Conservation (phyloP, 2,113 vertebrate genomes). For the Leucosticte australis region DNA sequence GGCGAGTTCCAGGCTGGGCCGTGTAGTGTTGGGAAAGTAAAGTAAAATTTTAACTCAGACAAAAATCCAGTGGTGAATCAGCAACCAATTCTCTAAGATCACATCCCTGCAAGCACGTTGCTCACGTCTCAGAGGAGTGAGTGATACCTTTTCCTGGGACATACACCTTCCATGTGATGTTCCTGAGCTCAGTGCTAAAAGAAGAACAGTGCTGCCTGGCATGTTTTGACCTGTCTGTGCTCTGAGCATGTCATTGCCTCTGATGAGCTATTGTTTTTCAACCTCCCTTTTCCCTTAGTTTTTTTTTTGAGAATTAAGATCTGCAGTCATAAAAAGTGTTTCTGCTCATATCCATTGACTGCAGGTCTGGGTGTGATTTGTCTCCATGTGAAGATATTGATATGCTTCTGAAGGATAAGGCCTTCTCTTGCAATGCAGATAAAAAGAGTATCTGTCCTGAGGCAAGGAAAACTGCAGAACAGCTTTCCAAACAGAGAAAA, state of each 20-base stretch:
- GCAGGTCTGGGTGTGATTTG: not conserved
- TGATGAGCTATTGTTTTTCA: not conserved
- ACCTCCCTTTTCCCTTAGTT: not conserved
- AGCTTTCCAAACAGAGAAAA: not conserved
- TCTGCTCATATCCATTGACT: not conserved
- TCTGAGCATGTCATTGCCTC: not conserved
- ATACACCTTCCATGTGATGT: constrained; percentile 4
- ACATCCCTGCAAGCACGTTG: not conserved
- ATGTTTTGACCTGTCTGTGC: not conserved
- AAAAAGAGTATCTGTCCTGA: not conserved
- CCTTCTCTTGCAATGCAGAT: not conserved
- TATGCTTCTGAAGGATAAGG: not conserved
- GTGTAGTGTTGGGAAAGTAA: not conserved
- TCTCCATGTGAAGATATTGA: not conserved
- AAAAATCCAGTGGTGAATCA: constrained; percentile 32
- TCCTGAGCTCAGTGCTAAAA: not conserved
- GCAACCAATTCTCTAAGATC: not conserved
- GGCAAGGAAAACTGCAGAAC: not conserved
- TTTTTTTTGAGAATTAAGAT: not conserved
- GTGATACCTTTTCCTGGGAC: not conserved
- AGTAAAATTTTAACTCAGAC: constrained; percentile 30
- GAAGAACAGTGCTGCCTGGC: not conserved
- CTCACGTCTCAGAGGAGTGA: not conserved
- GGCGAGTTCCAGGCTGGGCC: not conserved
- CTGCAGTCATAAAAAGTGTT: not conserved